phyloP scores from a whole-genome alignment of 2,888 invertebrate species.

The Biston stratarius region DNA sequence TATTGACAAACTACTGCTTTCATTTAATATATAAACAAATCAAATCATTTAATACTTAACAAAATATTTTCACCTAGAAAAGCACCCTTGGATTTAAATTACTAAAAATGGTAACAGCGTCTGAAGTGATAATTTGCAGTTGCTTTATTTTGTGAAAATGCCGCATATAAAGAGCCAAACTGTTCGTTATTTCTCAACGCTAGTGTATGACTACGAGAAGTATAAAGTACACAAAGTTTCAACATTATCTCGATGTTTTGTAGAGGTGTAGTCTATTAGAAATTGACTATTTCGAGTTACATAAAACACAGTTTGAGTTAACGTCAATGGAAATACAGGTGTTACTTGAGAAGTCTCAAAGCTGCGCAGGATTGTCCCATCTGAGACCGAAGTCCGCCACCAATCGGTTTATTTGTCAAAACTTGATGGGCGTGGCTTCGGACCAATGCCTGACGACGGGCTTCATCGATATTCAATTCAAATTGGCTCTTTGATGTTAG shows the following conservation, averaged over 20 bases:
- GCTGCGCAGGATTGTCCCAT: slow-evolving; percentile 80
- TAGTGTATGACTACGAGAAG: neutral
- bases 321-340: slow-evolving; percentile 57
- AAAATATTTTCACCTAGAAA: too few relatives aligned
- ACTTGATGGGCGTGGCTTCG: slow-evolving; percentile 71
- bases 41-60: too few relatives aligned
- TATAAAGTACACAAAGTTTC: neutral
- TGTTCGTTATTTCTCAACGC: neutral
- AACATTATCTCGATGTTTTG: neutral
- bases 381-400: slow-evolving; percentile 62
- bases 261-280: slow-evolving; percentile 38
- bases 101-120: too few relatives aligned
- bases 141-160: neutral
- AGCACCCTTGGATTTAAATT: too few relatives aligned
- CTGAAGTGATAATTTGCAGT: neutral
- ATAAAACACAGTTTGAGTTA: slow-evolving; percentile 49
- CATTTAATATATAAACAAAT: too few relatives aligned
- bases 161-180: too few relatives aligned
- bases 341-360: slow-evolving; percentile 64
- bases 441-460: slow-evolving; percentile 46
- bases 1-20: too few relatives aligned
- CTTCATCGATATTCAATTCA: slow-evolving; percentile 42
- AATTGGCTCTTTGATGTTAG: slow-evolving; percentile 44
- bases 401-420: slow-evolving; percentile 80
- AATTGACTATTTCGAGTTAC: slow-evolving; percentile 43